These are phyloP conservation scores for Capitulum mitella DNA, from an alignment of 2,888 invertebrate genomes.

Conservation along the genomic window DNA sequence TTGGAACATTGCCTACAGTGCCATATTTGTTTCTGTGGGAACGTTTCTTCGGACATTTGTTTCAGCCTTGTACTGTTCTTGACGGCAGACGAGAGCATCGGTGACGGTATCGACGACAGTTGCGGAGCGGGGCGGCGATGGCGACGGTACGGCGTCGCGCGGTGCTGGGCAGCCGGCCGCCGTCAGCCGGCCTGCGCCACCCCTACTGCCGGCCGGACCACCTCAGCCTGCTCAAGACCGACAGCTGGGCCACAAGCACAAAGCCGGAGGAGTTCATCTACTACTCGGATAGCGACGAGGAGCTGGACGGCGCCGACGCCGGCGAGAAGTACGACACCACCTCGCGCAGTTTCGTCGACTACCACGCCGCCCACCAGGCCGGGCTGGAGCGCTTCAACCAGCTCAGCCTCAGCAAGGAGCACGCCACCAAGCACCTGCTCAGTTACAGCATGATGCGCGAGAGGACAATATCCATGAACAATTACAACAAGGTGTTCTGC, in stretches of 20 bases:
- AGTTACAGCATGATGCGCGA: constrained; percentile 63
- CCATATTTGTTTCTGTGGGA: too few relatives aligned
- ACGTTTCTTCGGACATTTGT: too few relatives aligned
- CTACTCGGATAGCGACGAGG: constrained; percentile 17
- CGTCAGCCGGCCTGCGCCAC: not conserved
- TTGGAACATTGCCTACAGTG: too few relatives aligned
- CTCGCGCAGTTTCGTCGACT: constrained; percentile 19
- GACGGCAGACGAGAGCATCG: too few relatives aligned
- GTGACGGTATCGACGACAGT: too few relatives aligned
- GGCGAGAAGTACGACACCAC: not conserved
- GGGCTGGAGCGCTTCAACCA: constrained; percentile 27
- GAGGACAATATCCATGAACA: constrained; percentile 70
- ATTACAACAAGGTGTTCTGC: constrained; percentile 82
- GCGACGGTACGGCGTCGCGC: constrained; percentile 14
- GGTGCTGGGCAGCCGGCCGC: not conserved
- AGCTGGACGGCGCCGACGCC: not conserved
- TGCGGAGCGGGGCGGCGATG: not conserved
- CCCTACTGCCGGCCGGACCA: not conserved
- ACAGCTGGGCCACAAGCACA: constrained; percentile 7
- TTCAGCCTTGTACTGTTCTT: too few relatives aligned
- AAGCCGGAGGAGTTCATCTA: constrained; percentile 24
- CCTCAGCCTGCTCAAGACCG: not conserved
- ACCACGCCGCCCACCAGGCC: not conserved
- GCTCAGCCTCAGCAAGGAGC: constrained; percentile 48
- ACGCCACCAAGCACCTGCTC: constrained; percentile 77